phyloP scores from a whole-genome alignment of 2,888 invertebrate genomes.

The Troides aeacus region DNA sequence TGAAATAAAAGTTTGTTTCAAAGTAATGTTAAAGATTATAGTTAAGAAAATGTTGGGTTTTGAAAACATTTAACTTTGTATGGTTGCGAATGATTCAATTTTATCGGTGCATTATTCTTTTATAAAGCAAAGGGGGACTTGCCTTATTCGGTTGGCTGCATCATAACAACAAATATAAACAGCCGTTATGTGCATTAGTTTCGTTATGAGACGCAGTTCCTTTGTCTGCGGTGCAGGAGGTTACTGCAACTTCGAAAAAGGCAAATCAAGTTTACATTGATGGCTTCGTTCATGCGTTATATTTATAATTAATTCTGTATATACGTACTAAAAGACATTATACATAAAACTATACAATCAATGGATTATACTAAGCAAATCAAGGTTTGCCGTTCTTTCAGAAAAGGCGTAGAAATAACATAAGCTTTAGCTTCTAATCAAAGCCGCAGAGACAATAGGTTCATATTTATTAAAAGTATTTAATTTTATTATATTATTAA shows the following conservation, averaged over 20 bases:
- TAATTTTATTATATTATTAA: too few relatives aligned
- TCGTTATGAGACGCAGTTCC: conserved; percentile 27
- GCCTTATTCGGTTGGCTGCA: conserved; percentile 14
- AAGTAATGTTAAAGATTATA: too few relatives aligned
- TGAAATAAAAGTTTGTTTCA: too few relatives aligned
- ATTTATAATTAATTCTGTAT: background rate
- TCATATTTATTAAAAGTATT: too few relatives aligned
- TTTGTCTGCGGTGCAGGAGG: conserved; percentile 19
- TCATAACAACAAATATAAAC: conserved; percentile 19
- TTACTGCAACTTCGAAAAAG: conserved; percentile 23
- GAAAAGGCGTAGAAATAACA: too few relatives aligned
- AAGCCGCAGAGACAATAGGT: too few relatives aligned
- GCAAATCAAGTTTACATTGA: conserved; percentile 25
- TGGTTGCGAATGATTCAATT: background rate
- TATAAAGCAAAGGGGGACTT: conserved; percentile 10
- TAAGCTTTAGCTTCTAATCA: too few relatives aligned
- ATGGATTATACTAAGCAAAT: too few relatives aligned
- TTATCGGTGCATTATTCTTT: background rate
- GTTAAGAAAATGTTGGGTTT: background rate
- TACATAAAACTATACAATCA: too few relatives aligned
- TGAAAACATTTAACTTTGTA: background rate
- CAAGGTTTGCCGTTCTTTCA: too few relatives aligned
- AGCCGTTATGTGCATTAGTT: conserved; percentile 24
- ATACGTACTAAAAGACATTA: too few relatives aligned
- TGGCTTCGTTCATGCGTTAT: conserved; percentile 2